Base-by-base conservation (phyloP, 2,797 vertebrate species). In the Acipenser oxyrinchus region DNA sequence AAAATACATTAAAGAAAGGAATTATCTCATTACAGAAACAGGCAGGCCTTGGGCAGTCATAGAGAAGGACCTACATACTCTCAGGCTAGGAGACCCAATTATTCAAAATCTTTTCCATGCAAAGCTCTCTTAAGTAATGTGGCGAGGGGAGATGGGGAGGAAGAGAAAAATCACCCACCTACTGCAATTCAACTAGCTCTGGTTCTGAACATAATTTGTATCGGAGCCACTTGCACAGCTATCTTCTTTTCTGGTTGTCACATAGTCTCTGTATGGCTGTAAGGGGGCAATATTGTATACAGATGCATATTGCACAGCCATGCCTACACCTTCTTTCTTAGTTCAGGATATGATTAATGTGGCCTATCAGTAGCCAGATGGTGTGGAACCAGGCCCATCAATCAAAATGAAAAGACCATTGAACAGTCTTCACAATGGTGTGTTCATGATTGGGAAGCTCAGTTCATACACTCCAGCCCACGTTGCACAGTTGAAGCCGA, bases 311-410 rank as follows among this genome's bases (percentile, higher is more conserved):
- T 83, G 83, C 87, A 86, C 84, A 86, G 83, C 71, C 76, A 71
- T 68, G 71, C 74, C 80, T 78, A 81, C 72, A 79, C 79, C 84
- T 84, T 79, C 81, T 81, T 85, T 80, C 86, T 84, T 85, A 74
- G 71, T 88, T 85, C 63, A 0, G 82, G 78, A 80, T 85, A 87
- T 93, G 90, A 93, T 93, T 89, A 93, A 94, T 92, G 89, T 86
- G 89, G 85, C 88, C 88, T 88, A 89, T 90, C 87, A 83, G 81
- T 79, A 87, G 83, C 88, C 91, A 92, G 92, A 92, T 91, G 91
- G 92, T 90, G 88, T 81, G 84, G 87, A 92, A 88, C 83, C 88
- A 89, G 84, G 84, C 79, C 77, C 87, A 93, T 92, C 91, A 89
- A 93, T 93, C 91, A 91, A 86, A 87, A 77, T 88, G 88, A 89